Conservation (phyloP, 92 coral and sea anemone species). For the Epizoanthus fatuus region DNA sequence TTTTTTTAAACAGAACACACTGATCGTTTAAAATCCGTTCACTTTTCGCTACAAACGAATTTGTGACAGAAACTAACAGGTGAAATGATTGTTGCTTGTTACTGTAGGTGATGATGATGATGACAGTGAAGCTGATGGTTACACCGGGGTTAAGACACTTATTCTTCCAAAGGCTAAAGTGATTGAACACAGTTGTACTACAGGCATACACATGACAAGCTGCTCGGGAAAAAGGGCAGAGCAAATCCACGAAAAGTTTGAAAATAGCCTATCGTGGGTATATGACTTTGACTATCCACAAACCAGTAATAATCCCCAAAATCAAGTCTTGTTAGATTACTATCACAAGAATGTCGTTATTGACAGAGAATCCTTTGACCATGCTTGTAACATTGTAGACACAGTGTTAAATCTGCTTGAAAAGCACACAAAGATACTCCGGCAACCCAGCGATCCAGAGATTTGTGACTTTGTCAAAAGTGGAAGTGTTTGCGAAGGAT, state of each 20-base stretch:
- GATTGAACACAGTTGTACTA: too few relatives aligned
- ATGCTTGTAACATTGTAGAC: conserved; percentile 18
- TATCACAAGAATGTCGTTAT: conserved; percentile 19
- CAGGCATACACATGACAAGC: background rate
- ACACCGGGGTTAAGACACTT: background rate
- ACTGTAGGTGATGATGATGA: background rate
- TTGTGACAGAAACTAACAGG: too few relatives aligned
- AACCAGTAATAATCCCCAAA: background rate
- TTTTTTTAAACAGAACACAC: too few relatives aligned
- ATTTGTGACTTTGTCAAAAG: conserved; percentile 27
- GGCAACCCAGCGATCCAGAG: conserved; percentile 14
- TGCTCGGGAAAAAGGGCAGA: background rate
- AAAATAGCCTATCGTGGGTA: background rate
- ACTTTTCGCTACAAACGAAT: too few relatives aligned
- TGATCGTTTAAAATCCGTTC: too few relatives aligned
- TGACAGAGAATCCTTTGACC: background rate
- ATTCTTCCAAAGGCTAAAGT: background rate
- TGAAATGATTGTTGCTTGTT: too few relatives aligned
- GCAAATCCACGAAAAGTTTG: background rate
- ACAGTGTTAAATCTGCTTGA: conserved; percentile 5
- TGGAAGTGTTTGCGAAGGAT: conserved; percentile 26
- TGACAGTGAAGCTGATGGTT: background rate
- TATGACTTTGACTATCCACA: conserved; percentile 23
- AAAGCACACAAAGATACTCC: background rate
- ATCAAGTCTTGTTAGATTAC: conserved; percentile 5